Conservation (phyloP, 2,888 invertebrate genomes). For the Oithona nana region DNA sequence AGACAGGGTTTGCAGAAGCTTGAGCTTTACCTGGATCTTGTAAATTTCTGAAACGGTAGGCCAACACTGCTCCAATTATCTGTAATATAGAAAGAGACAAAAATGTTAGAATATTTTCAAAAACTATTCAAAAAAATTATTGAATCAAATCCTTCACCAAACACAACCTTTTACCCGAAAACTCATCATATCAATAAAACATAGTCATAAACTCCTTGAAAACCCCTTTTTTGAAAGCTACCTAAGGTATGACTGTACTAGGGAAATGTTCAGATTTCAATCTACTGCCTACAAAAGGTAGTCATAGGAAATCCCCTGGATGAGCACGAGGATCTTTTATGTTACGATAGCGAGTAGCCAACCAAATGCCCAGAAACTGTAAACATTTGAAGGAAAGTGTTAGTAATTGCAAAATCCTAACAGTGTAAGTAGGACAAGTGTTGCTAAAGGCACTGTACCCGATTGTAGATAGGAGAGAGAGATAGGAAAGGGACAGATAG, state of each 20-base stretch:
- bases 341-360: slow-evolving; percentile 33
- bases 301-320: background rate
- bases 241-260: too few species aligned
- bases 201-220: too few species aligned
- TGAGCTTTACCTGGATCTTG: too few species aligned
- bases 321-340: background rate
- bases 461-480: background rate
- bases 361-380: slow-evolving; percentile 90
- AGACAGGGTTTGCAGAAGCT: too few species aligned
- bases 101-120: background rate
- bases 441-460: background rate
- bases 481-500: background rate
- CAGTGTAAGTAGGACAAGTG: background rate
- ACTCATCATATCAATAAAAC: too few species aligned
- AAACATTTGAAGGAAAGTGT: slow-evolving; percentile 24
- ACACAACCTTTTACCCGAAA: too few species aligned
- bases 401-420: background rate
- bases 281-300: background rate
- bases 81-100: slow-evolving; percentile 30
- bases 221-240: too few species aligned
- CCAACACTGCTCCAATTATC: slow-evolving; percentile 62
- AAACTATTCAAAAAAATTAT: background rate
- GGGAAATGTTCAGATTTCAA: too few species aligned
- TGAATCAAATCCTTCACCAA: too few species aligned
- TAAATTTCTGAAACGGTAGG: slow-evolving; percentile 52